These are phyloP conservation scores for Sorex fumeus DNA, from an alignment of 2,113 vertebrate genomes.

Conservation along the genomic window DNA sequence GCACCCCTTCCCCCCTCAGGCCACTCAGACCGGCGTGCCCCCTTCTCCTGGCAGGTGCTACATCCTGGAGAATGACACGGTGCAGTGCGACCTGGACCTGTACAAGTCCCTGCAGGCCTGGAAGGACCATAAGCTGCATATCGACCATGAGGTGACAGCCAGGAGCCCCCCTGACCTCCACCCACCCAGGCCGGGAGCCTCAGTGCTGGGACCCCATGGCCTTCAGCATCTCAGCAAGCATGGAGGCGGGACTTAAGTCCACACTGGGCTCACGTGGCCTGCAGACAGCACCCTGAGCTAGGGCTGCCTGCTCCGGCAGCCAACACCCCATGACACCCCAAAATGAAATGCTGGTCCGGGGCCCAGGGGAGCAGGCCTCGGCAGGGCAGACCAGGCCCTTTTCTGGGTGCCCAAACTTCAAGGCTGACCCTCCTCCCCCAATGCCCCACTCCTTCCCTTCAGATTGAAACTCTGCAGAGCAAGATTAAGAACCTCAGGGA, in stretches of 20 bases:
- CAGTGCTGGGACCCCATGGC: background rate
- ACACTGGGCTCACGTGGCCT: background rate
- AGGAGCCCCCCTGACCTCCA: background rate
- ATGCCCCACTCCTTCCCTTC: background rate
- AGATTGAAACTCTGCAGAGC: conserved; percentile 98
- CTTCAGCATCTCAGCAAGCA: background rate
- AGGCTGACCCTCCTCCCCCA: background rate
- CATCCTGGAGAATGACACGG: conserved; percentile 96
- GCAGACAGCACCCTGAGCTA: background rate
- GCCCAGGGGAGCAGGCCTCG: background rate
- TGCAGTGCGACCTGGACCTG: conserved; percentile 96
- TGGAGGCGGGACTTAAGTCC: no score
- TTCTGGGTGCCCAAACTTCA: background rate
- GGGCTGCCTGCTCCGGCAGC: background rate
- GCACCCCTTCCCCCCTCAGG: rapidly evolving
- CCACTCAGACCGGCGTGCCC: background rate
- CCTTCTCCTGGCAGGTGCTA: conserved; percentile 91
- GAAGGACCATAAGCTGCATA: conserved; percentile 98
- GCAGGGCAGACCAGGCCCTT: background rate
- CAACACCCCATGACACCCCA: background rate
- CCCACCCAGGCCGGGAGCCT: no score
- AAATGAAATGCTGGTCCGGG: background rate
- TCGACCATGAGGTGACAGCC: conserved; percentile 95
- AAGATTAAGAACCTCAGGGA: conserved; percentile 98
- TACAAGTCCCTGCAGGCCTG: conserved; percentile 97